These are phyloP conservation scores for Apeltes quadracus DNA, from an alignment of 2,113 vertebrate species.

Conservation along the genomic window DNA sequence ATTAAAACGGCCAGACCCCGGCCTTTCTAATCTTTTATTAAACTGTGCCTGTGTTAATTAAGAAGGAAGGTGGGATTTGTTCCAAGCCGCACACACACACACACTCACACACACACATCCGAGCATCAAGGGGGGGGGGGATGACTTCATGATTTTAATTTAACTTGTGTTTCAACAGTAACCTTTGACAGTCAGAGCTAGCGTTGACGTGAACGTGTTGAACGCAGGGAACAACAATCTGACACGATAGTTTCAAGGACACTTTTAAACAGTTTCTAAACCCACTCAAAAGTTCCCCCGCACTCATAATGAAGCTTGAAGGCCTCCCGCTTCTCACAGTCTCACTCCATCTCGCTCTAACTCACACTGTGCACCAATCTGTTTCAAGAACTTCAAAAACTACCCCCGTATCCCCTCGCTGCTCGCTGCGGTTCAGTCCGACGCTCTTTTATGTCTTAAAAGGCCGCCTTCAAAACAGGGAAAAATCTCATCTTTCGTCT, in stretches of 20 bases:
- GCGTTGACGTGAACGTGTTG: not conserved
- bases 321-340: slow-evolving; percentile 24
- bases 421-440: slow-evolving; percentile 45
- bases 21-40: slow-evolving; percentile 40
- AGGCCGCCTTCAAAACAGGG: slow-evolving; percentile 61
- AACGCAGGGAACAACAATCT: not conserved
- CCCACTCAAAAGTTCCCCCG: slow-evolving; percentile 7
- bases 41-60: slow-evolving; percentile 53
- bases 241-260: not conserved
- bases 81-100: slow-evolving; percentile 5
- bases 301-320: slow-evolving; percentile 27
- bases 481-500: slow-evolving; percentile 39
- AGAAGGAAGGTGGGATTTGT: slow-evolving; percentile 15
- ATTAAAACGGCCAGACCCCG: slow-evolving; percentile 37
- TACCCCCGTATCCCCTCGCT: slow-evolving; percentile 40
- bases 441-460: slow-evolving; percentile 59
- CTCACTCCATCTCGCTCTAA: slow-evolving; percentile 36
- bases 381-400: slow-evolving; percentile 73
- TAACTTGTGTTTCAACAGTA: slow-evolving; percentile 4
- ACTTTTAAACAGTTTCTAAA: not conserved
- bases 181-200: slow-evolving; percentile 22
- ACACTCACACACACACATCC: not conserved
- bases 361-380: slow-evolving; percentile 76
- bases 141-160: slow-evolving; percentile 8
- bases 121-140: not conserved